phyloP scores from a whole-genome alignment of 1,140 invertebrate species.

The Drosophila malerkotliana region DNA sequence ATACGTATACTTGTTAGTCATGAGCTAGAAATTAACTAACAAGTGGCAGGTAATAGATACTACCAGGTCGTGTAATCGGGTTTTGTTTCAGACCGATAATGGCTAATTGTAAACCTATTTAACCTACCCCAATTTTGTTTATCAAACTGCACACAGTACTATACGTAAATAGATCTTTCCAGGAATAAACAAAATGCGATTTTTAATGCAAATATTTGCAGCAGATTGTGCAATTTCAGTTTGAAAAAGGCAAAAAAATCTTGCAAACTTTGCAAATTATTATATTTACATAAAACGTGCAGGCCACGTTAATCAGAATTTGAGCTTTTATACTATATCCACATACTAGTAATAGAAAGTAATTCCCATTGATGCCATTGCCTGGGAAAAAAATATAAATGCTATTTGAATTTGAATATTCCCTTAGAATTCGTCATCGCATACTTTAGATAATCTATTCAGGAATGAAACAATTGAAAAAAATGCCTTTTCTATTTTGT shows the following conservation, averaged over 20 bases:
- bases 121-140: constrained; percentile 29
- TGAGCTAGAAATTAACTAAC: neutral
- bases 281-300: constrained; percentile 6
- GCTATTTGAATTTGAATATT: no score
- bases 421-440: neutral
- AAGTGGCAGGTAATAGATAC: neutral
- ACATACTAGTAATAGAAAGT: neutral
- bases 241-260: neutral
- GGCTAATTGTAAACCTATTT: constrained; percentile 5
- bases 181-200: neutral
- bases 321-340: neutral
- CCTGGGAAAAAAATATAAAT: neutral
- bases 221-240: neutral
- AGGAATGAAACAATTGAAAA: no score
- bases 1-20: neutral
- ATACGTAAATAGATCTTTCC: neutral
- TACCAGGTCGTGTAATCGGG: neutral
- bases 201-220: no score
- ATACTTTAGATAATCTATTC: neutral
- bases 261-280: neutral
- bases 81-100: constrained; percentile 8
- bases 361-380: constrained; percentile 4
- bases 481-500: neutral
- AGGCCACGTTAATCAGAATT: constrained; percentile 2
- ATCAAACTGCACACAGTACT: constrained; percentile 6